These are phyloP conservation scores for Electrophaes corylata DNA, from an alignment of 2,888 invertebrate species.

Conservation along the genomic window DNA sequence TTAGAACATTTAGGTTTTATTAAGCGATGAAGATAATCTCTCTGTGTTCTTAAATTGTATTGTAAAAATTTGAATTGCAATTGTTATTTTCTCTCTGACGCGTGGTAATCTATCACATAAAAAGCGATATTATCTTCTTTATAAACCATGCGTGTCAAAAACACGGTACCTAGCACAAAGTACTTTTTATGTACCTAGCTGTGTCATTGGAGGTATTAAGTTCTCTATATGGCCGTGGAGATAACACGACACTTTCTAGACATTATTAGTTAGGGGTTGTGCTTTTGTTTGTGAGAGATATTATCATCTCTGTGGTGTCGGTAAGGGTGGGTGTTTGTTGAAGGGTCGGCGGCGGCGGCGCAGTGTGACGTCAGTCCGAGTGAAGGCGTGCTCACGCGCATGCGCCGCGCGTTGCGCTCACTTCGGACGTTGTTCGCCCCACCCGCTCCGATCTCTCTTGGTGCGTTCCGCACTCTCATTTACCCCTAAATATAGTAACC, in stretches of 20 bases:
- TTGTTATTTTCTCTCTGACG: too few species aligned
- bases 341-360: constrained; percentile 51
- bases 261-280: too few species aligned
- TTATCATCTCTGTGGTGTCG: constrained; percentile 41
- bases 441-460: constrained; percentile 54
- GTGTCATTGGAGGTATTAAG: too few species aligned
- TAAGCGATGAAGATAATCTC: too few species aligned
- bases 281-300: background rate
- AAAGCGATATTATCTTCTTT: too few species aligned
- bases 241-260: too few species aligned
- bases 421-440: constrained; percentile 61
- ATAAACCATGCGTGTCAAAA: too few species aligned
- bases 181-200: too few species aligned
- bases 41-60: background rate
- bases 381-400: constrained; percentile 62
- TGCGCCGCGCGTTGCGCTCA: constrained; percentile 72
- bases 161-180: too few species aligned
- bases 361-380: constrained; percentile 38
- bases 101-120: too few species aligned
- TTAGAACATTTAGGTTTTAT: background rate
- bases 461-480: constrained; percentile 58
- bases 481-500: background rate
- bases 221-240: too few species aligned
- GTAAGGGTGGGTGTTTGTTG: constrained; percentile 62
- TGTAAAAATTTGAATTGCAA: too few species aligned